Base-by-base conservation (phyloP, 1,140 invertebrate genomes). In the Idris sp. region DNA sequence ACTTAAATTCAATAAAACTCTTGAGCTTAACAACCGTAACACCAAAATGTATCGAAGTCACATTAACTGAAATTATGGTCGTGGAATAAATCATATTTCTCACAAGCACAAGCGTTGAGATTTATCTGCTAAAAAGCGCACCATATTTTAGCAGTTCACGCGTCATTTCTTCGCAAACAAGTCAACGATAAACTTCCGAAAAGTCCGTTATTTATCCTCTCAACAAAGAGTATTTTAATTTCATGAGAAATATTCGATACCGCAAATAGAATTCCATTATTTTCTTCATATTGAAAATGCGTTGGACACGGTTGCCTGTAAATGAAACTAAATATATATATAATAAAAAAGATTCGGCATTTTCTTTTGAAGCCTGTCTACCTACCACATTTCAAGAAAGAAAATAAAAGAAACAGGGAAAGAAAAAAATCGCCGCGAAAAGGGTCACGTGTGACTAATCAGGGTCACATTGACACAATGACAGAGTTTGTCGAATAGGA, bases 401-500 rank as follows among this genome's bases (percentile, higher is more conserved):
- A n/a, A n/a, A n/a, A n/a, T n/a, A n/a, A n/a, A n/a, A n/a, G n/a
- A n/a, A n/a, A n/a, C n/a, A n/a, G n/a, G n/a, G n/a, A n/a, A n/a
- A n/a, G n/a, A n/a, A n/a, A n/a, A n/a, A n/a, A n/a, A n/a, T 74
- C 75, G 36, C 53, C 61, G 76, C 77, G 62, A 69, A 68, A 76
- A 64, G 67, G 67, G 64, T 76, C 74, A 65, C 75, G 78, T 79
- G 79, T 78, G 76, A 79, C 80, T 79, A 81, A 81, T 79, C 78
- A 76, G n/a, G 71, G 53, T 53, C 62, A 54, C 31, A 61, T 64
- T 35, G 49, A 40, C 54, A 68, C 56, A 74, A 74, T 68, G 72
- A 62, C 51, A 72, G 36, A 25, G 8, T 69, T 69, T 30, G 43
- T 59, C 36, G 65, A 8, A 16, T 14, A 14, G 28, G 11, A 30